Percentiles rank a stretch among this genome's conserved stretches.
phyloP scores from a whole-genome alignment of 1,140 invertebrate genomes.

The Drosophila aff. region DNA sequence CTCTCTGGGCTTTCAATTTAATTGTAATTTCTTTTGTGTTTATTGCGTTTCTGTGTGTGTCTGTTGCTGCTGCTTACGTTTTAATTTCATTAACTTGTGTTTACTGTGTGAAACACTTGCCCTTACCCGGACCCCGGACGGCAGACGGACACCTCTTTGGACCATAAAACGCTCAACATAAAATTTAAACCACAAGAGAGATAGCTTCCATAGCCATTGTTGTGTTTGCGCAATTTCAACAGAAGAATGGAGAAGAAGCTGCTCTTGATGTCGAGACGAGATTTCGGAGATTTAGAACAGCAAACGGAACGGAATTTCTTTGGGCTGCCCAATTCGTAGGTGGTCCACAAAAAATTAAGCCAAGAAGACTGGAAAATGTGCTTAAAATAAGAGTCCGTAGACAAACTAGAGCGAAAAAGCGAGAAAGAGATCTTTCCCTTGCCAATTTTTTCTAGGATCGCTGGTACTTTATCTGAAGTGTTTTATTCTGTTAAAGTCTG shows the following conservation, averaged over 20 bases:
- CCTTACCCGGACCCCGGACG: constrained; percentile 13
- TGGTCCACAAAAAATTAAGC: constrained; percentile 42
- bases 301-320: constrained; percentile 50
- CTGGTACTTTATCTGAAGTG: neutral
- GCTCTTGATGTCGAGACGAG: constrained; percentile 65
- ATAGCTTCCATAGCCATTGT: constrained; percentile 23
- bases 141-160: constrained; percentile 8
- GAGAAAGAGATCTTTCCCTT: neutral
- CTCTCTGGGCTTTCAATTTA: constrained; percentile 74
- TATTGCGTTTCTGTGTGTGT: constrained; percentile 70
- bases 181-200: constrained; percentile 63
- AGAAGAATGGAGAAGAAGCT: constrained; percentile 53
- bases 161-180: constrained; percentile 66
- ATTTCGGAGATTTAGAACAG: constrained; percentile 63
- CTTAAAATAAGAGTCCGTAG: constrained; percentile 1
- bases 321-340: constrained; percentile 39
- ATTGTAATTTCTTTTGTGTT: constrained; percentile 83
- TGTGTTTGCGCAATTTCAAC: constrained; percentile 56
- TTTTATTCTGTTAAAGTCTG: neutral
- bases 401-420: constrained; percentile 14
- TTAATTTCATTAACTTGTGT: constrained; percentile 82
- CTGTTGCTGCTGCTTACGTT: constrained; percentile 70
- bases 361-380: neutral
- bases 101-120: constrained; percentile 81
- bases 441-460: neutral